Percentiles rank a stretch among this genome's conserved stretches.
Conservation (phyloP, 1,140 invertebrate genomes). For the Caenorhabditis remanei region DNA sequence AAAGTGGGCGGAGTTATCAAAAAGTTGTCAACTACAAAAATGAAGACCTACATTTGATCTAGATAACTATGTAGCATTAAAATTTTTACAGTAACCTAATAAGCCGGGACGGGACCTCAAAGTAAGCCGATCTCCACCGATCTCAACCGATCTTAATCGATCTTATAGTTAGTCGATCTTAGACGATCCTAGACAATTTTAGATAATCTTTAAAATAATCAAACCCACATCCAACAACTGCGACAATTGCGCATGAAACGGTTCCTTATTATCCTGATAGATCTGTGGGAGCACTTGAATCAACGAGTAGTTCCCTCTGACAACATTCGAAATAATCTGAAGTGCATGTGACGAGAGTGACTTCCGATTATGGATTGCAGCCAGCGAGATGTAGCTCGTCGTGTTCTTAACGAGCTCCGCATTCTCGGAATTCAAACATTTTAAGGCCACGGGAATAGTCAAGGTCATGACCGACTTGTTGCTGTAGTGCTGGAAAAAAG, state of each 20-base stretch:
- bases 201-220: too few species aligned
- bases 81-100: too few species aligned
- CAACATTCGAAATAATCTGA: constrained; percentile 84
- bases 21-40: too few species aligned
- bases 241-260: constrained; percentile 87
- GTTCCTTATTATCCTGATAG: constrained; percentile 87
- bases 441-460: constrained; percentile 89
- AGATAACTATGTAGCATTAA: too few species aligned
- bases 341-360: constrained; percentile 88
- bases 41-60: too few species aligned
- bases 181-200: not conserved
- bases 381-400: constrained; percentile 87
- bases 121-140: too few species aligned
- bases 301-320: constrained; percentile 86
- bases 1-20: too few species aligned
- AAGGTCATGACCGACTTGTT: constrained; percentile 90
- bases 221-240: constrained; percentile 84
- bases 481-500: constrained; percentile 84
- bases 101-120: too few species aligned
- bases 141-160: too few species aligned
- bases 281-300: constrained; percentile 88
- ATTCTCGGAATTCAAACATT: constrained; percentile 85
- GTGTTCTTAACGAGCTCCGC: constrained; percentile 83
- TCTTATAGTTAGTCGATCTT: too few species aligned
- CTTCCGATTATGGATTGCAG: constrained; percentile 90